phyloP scores from a whole-genome alignment of 2,797 vertebrate species.

The Crocidura indochinensis region DNA sequence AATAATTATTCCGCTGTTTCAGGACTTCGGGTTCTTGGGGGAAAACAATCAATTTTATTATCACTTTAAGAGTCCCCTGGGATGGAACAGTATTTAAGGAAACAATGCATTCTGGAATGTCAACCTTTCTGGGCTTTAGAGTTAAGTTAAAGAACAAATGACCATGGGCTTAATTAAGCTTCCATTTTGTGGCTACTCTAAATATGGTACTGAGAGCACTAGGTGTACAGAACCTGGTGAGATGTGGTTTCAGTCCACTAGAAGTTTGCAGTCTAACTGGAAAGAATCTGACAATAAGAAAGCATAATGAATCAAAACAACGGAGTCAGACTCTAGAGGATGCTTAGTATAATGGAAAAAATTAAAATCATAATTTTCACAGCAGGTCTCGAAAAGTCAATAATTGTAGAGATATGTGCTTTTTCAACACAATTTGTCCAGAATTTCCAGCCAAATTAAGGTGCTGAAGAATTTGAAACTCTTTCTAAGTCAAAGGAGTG shows the following conservation, averaged over 20 bases:
- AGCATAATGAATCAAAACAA: neutral
- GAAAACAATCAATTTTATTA: slow-evolving; percentile 71
- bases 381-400: neutral
- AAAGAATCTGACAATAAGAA: slow-evolving; percentile 30
- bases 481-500: slow-evolving; percentile 22
- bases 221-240: neutral
- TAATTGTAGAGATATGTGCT: slow-evolving; percentile 16
- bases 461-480: slow-evolving; percentile 42
- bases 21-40: slow-evolving; percentile 43
- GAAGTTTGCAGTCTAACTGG: neutral
- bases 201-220: neutral
- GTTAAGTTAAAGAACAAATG: slow-evolving; percentile 68
- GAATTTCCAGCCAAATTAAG: slow-evolving; percentile 1
- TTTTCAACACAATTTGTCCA: slow-evolving; percentile 11
- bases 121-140: neutral
- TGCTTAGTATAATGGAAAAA: neutral
- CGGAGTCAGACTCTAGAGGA: neutral
- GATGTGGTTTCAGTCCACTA: neutral
- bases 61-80: slow-evolving; percentile 63
- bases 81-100: slow-evolving; percentile 36
- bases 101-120: neutral
- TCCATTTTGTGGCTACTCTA: neutral
- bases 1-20: slow-evolving; percentile 63
- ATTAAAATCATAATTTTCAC: neutral
- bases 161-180: slow-evolving; percentile 59